Conservation (phyloP, 1,140 invertebrate genomes). For the Bombus ignitus region DNA sequence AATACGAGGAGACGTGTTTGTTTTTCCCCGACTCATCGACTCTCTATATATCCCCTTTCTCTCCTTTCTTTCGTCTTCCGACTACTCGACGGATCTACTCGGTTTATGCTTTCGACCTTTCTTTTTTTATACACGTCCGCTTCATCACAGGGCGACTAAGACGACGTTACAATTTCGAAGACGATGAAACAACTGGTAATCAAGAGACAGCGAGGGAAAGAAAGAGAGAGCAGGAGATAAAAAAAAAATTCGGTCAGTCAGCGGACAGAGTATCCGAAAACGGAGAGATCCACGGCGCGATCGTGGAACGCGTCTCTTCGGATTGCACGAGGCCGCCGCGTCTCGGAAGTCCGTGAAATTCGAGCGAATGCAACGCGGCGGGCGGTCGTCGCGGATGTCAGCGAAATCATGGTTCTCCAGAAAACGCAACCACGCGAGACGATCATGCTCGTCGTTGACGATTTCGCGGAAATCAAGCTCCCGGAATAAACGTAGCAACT, state of each 20-base stretch:
- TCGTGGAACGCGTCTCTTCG: neutral
- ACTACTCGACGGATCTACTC: neutral
- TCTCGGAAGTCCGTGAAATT: slow-evolving; percentile 4
- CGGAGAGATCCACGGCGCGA: neutral
- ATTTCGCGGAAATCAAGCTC: slow-evolving; percentile 51
- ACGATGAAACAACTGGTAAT: neutral
- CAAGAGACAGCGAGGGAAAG: neutral
- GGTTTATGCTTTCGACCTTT: neutral
- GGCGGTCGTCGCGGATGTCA: neutral
- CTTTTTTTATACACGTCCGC: neutral
- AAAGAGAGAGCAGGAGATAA: neutral
- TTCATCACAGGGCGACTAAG: neutral
- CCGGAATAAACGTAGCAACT: neutral
- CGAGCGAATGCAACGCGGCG: slow-evolving; percentile 27
- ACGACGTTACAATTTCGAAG: neutral
- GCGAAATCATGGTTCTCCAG: slow-evolving; percentile 18
- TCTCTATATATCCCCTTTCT: neutral
- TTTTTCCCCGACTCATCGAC: neutral
- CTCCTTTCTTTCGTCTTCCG: neutral
- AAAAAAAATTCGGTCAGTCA: neutral
- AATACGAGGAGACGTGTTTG: neutral
- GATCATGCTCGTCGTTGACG: neutral
- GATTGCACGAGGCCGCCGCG: neutral
- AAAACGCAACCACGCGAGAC: slow-evolving; percentile 45
- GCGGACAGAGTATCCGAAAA: neutral